Conservation (phyloP, 2,888 invertebrate genomes). For the Amiota mariae region DNA sequence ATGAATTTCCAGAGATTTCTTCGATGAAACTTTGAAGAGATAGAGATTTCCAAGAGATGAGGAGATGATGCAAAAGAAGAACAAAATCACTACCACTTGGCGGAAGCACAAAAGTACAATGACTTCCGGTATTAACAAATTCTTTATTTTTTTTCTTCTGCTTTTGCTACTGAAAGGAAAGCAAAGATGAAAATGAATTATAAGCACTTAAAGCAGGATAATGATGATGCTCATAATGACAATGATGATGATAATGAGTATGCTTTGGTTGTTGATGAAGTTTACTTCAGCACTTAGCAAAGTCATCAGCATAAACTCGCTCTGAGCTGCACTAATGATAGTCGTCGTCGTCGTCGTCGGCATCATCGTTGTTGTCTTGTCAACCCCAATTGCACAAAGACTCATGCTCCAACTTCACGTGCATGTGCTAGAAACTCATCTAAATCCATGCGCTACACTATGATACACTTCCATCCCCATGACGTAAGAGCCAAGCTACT, state of each 20-base stretch:
- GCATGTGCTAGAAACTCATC: too few relatives aligned
- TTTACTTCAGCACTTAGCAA: slow-evolving; percentile 1
- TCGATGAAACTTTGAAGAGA: too few relatives aligned
- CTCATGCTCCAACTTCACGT: too few relatives aligned
- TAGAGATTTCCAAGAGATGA: too few relatives aligned
- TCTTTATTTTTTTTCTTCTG: slow-evolving; percentile 48
- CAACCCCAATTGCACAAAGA: too few relatives aligned
- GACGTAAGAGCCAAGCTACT: slow-evolving; percentile 49
- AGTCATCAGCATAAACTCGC: not conserved
- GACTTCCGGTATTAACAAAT: slow-evolving; percentile 69
- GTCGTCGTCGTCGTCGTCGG: slow-evolving; percentile 12
- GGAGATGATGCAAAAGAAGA: not conserved
- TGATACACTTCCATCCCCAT: not conserved
- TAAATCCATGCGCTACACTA: not conserved
- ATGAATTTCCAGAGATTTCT: not conserved
- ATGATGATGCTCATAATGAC: slow-evolving; percentile 14
- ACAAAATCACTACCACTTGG: slow-evolving; percentile 27
- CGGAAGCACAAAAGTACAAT: slow-evolving; percentile 67
- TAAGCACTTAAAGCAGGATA: slow-evolving; percentile 17
- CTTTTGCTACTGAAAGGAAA: slow-evolving; percentile 32
- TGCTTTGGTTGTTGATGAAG: slow-evolving; percentile 5
- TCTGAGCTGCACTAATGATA: not conserved
- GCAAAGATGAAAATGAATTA: slow-evolving; percentile 21
- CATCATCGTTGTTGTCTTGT: too few relatives aligned
- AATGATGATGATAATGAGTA: not conserved